phyloP scores from a whole-genome alignment of 2,113 vertebrate genomes.

The Macrotus californicus region DNA sequence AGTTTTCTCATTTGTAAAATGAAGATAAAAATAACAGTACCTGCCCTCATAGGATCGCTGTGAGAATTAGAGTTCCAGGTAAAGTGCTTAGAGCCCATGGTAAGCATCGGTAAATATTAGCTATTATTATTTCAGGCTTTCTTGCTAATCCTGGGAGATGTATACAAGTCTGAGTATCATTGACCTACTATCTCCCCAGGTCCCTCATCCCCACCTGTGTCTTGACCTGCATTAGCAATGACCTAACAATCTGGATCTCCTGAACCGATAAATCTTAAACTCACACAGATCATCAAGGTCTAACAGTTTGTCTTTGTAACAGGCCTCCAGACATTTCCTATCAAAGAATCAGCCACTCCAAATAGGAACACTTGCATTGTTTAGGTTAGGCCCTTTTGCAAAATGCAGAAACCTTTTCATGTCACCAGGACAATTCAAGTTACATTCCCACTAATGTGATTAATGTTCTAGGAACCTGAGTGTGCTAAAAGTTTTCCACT shows the following conservation, averaged over 20 bases:
- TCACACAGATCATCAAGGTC: neutral
- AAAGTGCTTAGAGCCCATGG: neutral
- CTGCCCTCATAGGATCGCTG: neutral
- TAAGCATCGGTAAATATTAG: neutral
- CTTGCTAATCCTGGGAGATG: neutral
- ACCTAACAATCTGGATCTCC: neutral
- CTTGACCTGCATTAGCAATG: neutral
- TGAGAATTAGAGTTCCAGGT: neutral
- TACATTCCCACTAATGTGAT: neutral
- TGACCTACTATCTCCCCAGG: neutral
- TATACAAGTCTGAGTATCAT: neutral
- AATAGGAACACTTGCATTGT: neutral
- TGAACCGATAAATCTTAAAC: neutral
- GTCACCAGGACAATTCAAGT: neutral
- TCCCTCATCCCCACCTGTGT: neutral
- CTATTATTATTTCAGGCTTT: neutral
- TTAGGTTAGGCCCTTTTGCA: neutral
- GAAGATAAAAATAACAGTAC: slow-evolving; percentile 14
- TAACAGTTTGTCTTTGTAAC: slow-evolving; percentile 21
- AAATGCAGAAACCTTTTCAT: slow-evolving; percentile 23
- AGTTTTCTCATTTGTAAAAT: slow-evolving; percentile 20
- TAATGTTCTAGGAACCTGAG: neutral
- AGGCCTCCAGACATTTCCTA: neutral
- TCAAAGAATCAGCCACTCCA: neutral
- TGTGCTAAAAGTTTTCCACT: neutral